Base-by-base conservation (phyloP, 2,113 vertebrate species). In the Spizaetus ornatus region DNA sequence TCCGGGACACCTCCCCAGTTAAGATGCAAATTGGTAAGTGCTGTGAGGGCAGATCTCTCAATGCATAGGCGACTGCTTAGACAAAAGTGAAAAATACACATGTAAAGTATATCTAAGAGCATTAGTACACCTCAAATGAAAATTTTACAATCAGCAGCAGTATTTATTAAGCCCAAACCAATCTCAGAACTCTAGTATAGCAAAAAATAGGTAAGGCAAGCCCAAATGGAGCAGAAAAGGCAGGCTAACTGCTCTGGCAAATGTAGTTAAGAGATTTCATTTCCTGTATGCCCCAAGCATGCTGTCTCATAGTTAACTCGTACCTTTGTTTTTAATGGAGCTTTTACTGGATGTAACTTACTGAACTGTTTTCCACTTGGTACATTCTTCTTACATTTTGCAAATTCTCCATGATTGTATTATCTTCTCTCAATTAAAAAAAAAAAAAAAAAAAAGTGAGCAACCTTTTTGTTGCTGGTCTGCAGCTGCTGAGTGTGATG, bases 391-490 rank as follows among this genome's bases (percentile, higher is more conserved):
- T 83, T 78, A n/a, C 20, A 53, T 34, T 81, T 71, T 81, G n/a
- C 23, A 78, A 67, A 71, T 55, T 72, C 86, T 71, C 34, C 27
- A 16, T 69, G 55, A 83, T 27, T 8, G 1, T 55, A 66, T 73
- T 69, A 73, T 63, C 53, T 70, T 93, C 50, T 79, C 93, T 69
- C n/a, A 19, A 7, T 34, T 73, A 9, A 20, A 52, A 78, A 56
- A 29, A 59, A 26, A 40, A 40, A 40, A 56, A 42, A 25, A 58
- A 43, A 63, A 9, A 61, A 80, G 9, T 63, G 73, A 92, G 58
- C 91, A 95, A 69, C 70, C 21, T 95, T 80, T 95, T 95, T 58
- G 48, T 48, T 94, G 87, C 43, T 82, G 25, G 34, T 80, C 73
- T 80, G 48, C 36, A 85, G 58, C 66, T 85, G 82, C 66, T 53